Conservation (phyloP, 2,888 invertebrate species). For the Sesia apiformis region DNA sequence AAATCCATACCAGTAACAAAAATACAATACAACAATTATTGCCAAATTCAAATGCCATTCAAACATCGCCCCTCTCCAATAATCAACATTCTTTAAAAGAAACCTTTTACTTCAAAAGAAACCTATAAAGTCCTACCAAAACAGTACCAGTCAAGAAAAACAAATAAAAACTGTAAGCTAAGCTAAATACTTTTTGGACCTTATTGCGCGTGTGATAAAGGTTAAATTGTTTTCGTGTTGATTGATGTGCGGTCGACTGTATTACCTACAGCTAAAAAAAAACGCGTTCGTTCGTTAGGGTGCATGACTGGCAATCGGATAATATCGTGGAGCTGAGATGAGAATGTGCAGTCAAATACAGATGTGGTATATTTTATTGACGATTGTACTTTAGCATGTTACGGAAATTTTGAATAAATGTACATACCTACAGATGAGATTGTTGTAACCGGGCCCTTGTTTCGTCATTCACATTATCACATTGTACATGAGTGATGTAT, state of each 20-base stretch:
- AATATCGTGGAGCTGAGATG: conserved; percentile 21
- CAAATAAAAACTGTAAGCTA: conserved; percentile 41
- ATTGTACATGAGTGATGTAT: too few species aligned
- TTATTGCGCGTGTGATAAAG: not conserved
- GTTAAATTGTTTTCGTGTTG: not conserved
- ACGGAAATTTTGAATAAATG: too few species aligned
- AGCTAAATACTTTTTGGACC: not conserved
- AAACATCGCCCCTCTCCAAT: not conserved
- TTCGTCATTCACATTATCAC: too few species aligned
- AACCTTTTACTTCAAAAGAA: conserved; percentile 41
- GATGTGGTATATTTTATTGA: too few species aligned
- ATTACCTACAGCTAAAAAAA: conserved; percentile 2
- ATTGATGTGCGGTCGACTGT: not conserved
- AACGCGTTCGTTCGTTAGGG: conserved; percentile 49
- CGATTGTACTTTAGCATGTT: too few species aligned
- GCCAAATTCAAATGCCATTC: not conserved
- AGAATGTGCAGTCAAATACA: not conserved
- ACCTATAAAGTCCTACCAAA: conserved; percentile 46
- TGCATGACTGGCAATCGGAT: conserved; percentile 67
- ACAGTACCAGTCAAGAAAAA: conserved; percentile 40
- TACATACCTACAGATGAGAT: too few species aligned
- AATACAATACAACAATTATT: not conserved
- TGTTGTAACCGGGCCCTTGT: too few species aligned
- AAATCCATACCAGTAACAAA: too few species aligned
- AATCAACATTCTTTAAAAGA: conserved; percentile 20